Evolutionary conservation across 2,113 vertebrate genomes (phyloP).

Genomic region (Periophthalmodon schlosseri): DNA sequence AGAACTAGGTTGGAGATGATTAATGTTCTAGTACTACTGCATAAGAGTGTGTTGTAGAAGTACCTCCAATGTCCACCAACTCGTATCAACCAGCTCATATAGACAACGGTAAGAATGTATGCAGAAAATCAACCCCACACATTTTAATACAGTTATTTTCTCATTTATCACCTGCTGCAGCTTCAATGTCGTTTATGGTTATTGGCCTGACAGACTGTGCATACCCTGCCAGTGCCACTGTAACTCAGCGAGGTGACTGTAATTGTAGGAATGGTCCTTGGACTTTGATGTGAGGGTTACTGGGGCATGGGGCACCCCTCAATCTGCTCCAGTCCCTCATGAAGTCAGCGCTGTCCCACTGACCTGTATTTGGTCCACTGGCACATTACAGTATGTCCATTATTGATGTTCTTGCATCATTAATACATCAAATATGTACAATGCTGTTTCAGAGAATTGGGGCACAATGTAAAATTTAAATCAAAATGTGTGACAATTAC

Average conservation of each 20-base stretch:
- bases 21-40: conserved; percentile 40
- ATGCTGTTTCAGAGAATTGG: neutral
- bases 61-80: conserved; percentile 15
- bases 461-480: neutral
- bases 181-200: conserved; percentile 16
- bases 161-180: conserved; percentile 5
- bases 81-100: conserved; percentile 8
- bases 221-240: conserved; percentile 10
- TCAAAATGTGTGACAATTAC: neutral
- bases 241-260: conserved; percentile 17
- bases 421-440: conserved; percentile 1
- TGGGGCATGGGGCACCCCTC: conserved; percentile 38
- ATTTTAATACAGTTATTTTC: conserved; percentile 11
- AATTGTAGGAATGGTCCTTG: conserved; percentile 34
- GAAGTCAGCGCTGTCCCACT: conserved; percentile 40
- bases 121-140: conserved; percentile 12
- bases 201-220: conserved; percentile 8
- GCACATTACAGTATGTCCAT: neutral
- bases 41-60: conserved; percentile 3
- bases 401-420: neutral
- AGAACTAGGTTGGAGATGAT: conserved; percentile 65
- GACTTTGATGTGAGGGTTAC: conserved; percentile 33
- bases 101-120: neutral
- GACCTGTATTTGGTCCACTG: conserved; percentile 15
- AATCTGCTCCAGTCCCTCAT: conserved; percentile 36